These are phyloP conservation scores for Drosophila ficusphila DNA, from an alignment of 1,140 invertebrate species.

Conservation along the genomic window DNA sequence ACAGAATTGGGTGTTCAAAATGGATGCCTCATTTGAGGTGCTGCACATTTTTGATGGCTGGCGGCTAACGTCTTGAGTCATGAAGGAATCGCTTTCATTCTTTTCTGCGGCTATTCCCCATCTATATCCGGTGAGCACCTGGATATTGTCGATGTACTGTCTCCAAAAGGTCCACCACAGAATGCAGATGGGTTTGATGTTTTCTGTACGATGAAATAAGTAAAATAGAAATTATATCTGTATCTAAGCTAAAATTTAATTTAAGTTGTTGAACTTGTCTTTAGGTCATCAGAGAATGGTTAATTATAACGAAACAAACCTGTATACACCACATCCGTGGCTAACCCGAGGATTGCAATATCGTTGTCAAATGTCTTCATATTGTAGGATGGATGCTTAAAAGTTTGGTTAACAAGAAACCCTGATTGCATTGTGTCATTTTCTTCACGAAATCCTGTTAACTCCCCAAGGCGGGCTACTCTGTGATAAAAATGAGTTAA, in stretches of 20 bases:
- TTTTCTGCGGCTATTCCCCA: background rate
- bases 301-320: background rate
- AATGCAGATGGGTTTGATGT: conserved; percentile 14
- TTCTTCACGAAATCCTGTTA: background rate
- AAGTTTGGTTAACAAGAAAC: background rate
- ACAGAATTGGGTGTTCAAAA: background rate
- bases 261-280: background rate
- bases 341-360: conserved; percentile 1
- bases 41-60: background rate
- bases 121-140: background rate
- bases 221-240: background rate
- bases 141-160: background rate
- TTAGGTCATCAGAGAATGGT: too few relatives aligned
- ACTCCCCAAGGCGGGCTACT: background rate
- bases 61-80: background rate
- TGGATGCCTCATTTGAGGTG: background rate
- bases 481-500: background rate
- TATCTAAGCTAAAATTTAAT: background rate
- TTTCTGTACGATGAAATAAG: background rate
- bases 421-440: background rate
- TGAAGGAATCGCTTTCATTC: background rate
- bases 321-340: background rate
- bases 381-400: background rate
- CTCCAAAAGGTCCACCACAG: background rate
- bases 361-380: background rate